These are phyloP conservation scores for Sardina pilchardus DNA, from an alignment of 2,113 vertebrate genomes.

Conservation along the genomic window DNA sequence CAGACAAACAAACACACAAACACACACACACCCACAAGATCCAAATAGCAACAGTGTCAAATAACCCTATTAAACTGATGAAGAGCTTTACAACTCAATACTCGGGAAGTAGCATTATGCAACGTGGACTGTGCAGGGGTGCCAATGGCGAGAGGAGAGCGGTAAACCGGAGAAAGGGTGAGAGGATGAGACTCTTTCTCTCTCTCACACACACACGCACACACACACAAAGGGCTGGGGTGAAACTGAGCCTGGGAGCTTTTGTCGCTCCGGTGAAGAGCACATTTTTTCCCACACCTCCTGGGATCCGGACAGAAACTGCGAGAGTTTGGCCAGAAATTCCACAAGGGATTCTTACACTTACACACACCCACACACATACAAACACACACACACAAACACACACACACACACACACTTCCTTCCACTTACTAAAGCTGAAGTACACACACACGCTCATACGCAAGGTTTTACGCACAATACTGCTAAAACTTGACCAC, in stretches of 20 bases:
- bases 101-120: constrained; percentile 19
- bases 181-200: constrained; percentile 10
- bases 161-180: background rate
- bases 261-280: constrained; percentile 17
- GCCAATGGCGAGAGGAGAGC: background rate
- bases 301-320: constrained; percentile 21
- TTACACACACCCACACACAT: background rate
- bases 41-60: background rate
- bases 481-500: constrained; percentile 1
- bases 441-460: background rate
- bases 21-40: background rate
- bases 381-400: background rate
- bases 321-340: constrained; percentile 16
- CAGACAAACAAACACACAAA: background rate
- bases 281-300: constrained; percentile 32
- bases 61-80: background rate
- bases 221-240: constrained; percentile 15
- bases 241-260: constrained; percentile 35
- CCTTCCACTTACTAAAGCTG: background rate
- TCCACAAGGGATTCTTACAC: constrained; percentile 4
- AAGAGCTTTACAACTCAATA: background rate
- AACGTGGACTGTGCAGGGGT: constrained; percentile 18
- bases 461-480: background rate
- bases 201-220: background rate
- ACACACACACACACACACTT: background rate